Evolutionary conservation across 64 coral and sea anemone genomes (phyloP).

Genomic region (Montipora efflorescens): DNA sequence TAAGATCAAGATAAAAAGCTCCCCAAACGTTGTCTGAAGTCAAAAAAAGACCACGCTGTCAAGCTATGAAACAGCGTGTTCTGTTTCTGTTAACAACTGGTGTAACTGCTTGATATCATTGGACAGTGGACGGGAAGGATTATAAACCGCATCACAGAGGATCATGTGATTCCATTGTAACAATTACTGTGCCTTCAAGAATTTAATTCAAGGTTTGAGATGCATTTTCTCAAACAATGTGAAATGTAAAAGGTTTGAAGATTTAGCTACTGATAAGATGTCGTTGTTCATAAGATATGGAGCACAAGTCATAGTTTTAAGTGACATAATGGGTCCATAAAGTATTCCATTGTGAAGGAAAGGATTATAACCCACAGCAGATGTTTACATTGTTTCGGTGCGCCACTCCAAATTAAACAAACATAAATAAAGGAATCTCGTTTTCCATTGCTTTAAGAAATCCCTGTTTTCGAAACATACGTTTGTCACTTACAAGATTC

Average conservation of each 20-base stretch:
- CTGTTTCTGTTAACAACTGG: neutral
- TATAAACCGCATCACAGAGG: neutral
- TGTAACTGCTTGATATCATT: neutral
- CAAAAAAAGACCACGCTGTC: neutral
- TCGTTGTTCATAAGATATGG: neutral
- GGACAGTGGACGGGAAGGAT: neutral
- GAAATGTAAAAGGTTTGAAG: neutral
- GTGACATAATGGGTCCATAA: conserved; percentile 41
- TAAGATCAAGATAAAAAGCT: neutral
- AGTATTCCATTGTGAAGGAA: conserved; percentile 16
- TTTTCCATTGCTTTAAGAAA: too few relatives aligned
- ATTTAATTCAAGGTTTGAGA: neutral
- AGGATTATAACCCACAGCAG: conserved; percentile 30
- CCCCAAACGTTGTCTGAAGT: neutral
- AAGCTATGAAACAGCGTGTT: neutral
- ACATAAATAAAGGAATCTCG: too few relatives aligned
- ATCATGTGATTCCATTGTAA: neutral
- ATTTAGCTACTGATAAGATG: neutral
- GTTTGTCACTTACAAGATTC: neutral
- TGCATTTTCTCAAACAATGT: neutral
- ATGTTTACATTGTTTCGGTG: conserved; percentile 28
- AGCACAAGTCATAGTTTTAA: neutral
- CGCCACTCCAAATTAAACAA: conserved; percentile 43
- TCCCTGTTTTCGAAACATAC: neutral
- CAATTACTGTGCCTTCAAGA: neutral